Evolutionary conservation across 2,888 invertebrate species (phyloP).

Genomic region (Gnatocerus cornutus): DNA sequence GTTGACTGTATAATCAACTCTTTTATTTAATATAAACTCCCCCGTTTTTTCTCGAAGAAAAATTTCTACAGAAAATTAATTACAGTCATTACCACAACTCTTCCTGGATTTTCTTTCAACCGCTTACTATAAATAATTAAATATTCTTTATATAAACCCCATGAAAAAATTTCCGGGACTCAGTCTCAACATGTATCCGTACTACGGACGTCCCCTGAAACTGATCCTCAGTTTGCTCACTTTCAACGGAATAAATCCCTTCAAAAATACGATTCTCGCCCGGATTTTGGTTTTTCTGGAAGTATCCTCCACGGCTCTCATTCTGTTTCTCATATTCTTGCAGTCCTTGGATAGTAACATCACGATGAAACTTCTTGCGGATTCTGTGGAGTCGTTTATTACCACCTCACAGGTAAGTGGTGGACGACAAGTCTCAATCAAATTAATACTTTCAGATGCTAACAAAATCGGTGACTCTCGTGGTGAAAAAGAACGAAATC

Average conservation of each 20-base stretch:
- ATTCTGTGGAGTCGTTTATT: neutral
- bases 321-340: neutral
- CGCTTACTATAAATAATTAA: too few species aligned
- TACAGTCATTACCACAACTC: too few species aligned
- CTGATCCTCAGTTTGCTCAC: neutral
- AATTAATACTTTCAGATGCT: neutral
- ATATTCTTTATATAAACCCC: too few species aligned
- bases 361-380: neutral
- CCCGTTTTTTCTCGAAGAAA: too few species aligned
- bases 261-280: neutral
- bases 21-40: too few species aligned
- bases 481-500: neutral
- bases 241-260: slow-evolving; percentile 1
- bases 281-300: neutral
- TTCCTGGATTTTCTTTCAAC: too few species aligned
- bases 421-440: neutral
- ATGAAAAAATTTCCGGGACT: too few species aligned
- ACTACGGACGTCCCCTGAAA: neutral
- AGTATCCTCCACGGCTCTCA: neutral
- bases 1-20: too few species aligned
- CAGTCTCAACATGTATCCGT: slow-evolving; percentile 3
- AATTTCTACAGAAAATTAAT: too few species aligned
- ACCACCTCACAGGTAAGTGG: neutral
- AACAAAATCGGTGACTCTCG: neutral
- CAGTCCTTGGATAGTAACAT: neutral